phyloP scores from a whole-genome alignment of 2,888 invertebrate species.

The Perizoma flavofasciatum region DNA sequence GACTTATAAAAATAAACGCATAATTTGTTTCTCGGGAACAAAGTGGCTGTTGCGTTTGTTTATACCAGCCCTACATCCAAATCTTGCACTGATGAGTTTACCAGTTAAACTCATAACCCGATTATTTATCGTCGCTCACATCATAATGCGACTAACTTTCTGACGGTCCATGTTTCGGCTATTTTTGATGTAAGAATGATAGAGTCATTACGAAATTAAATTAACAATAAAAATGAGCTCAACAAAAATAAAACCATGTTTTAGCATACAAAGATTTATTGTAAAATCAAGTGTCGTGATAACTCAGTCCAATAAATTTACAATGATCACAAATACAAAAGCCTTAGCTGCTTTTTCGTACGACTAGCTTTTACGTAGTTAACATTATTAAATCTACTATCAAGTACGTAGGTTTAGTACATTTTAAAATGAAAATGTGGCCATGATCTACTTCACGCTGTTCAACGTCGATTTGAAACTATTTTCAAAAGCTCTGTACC shows the following conservation, averaged over 20 bases:
- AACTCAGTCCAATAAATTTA: slow-evolving; percentile 44
- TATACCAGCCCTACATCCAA: slow-evolving; percentile 41
- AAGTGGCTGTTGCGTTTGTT: no score
- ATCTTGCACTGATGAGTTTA: slow-evolving; percentile 55
- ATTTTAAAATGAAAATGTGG: no score
- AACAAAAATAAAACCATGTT: slow-evolving; percentile 19
- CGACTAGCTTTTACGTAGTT: slow-evolving; percentile 15
- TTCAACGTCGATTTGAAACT: no score
- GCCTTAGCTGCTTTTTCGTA: slow-evolving; percentile 1
- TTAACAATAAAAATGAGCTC: neutral
- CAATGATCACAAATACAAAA: slow-evolving; percentile 33
- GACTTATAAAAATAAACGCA: no score
- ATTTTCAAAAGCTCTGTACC: no score
- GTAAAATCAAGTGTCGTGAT: slow-evolving; percentile 33
- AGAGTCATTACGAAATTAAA: slow-evolving; percentile 22
- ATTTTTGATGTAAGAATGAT: slow-evolving; percentile 32
- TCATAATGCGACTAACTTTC: slow-evolving; percentile 50
- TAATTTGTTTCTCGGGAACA: no score
- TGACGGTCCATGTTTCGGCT: slow-evolving; percentile 44
- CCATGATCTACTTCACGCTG: no score
- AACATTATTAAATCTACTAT: neutral
- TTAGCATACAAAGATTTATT: slow-evolving; percentile 39
- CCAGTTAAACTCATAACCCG: slow-evolving; percentile 60
- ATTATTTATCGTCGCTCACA: slow-evolving; percentile 65
- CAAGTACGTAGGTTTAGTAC: no score